These are phyloP conservation scores for Uloborus diversus DNA, from an alignment of 1,140 invertebrate genomes.

Conservation along the genomic window DNA sequence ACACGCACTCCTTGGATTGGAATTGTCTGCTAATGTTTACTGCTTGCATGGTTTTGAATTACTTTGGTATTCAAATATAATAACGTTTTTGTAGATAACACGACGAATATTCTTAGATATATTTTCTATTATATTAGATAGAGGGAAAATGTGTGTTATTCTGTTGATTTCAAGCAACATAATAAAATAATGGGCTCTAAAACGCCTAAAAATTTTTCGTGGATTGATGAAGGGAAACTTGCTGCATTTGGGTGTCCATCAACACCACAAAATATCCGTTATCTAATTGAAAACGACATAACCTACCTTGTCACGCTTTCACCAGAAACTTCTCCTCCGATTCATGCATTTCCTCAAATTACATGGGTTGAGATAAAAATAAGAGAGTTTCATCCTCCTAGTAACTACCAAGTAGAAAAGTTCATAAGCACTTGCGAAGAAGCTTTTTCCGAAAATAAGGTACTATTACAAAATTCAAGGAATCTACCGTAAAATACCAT, in stretches of 20 bases:
- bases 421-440: constrained; percentile 74
- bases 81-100: no score
- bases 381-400: constrained; percentile 74
- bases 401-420: constrained; percentile 72
- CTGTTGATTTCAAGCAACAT: no score
- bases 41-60: no score
- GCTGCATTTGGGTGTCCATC: constrained; percentile 75
- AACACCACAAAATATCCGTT: constrained; percentile 70
- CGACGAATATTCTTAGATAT: no score
- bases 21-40: no score
- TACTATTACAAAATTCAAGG: constrained; percentile 44
- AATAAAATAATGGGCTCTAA: constrained; percentile 12
- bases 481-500: no score
- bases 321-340: constrained; percentile 72
- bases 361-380: constrained; percentile 72
- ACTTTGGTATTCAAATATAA: no score
- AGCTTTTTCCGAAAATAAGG: constrained; percentile 61
- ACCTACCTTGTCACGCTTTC: constrained; percentile 72
- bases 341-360: constrained; percentile 63
- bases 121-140: no score
- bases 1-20: no score
- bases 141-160: no score
- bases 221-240: constrained; percentile 61
- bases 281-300: constrained; percentile 69
- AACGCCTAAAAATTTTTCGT: constrained; percentile 53